These are phyloP conservation scores for Rhinoraja longicauda DNA, from an alignment of 2,797 vertebrate genomes.

Conservation along the genomic window DNA sequence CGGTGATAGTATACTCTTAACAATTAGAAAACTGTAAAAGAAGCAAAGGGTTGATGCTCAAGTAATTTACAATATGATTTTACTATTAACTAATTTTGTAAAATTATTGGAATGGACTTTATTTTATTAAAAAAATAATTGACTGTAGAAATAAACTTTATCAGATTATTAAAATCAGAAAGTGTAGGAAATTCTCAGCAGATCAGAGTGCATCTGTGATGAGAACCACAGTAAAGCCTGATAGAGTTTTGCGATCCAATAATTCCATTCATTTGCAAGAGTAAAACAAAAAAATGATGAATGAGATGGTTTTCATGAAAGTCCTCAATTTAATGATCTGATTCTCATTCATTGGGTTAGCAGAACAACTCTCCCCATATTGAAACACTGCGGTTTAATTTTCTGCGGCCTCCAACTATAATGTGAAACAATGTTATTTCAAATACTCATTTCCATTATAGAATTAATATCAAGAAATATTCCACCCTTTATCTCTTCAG, in stretches of 20 bases:
- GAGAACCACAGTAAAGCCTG: not conserved
- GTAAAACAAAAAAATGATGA: not conserved
- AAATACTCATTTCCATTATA: not conserved
- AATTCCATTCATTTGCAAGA: not conserved
- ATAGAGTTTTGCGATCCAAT: not conserved
- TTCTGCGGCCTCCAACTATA: too few relatives aligned
- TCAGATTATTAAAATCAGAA: not conserved
- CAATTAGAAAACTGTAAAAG: not conserved
- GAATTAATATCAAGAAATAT: not conserved
- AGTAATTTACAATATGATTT: not conserved
- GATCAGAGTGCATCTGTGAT: too few relatives aligned
- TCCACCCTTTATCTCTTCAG: not conserved
- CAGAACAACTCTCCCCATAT: not conserved
- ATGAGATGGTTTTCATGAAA: not conserved
- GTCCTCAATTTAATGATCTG: not conserved
- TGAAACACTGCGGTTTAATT: too few relatives aligned
- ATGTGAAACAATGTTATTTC: not conserved
- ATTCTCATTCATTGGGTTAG: not conserved
- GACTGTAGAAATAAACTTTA: not conserved
- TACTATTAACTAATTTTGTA: not conserved
- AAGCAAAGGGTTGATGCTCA: not conserved
- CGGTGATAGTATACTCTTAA: not conserved
- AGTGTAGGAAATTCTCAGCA: too few relatives aligned
- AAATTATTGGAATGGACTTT: not conserved
- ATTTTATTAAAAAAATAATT: not conserved